Percentiles rank a stretch among this genome's conserved stretches.
Evolutionary conservation across 2,888 invertebrate species (phyloP).

Genomic region (Biston stratarius): DNA sequence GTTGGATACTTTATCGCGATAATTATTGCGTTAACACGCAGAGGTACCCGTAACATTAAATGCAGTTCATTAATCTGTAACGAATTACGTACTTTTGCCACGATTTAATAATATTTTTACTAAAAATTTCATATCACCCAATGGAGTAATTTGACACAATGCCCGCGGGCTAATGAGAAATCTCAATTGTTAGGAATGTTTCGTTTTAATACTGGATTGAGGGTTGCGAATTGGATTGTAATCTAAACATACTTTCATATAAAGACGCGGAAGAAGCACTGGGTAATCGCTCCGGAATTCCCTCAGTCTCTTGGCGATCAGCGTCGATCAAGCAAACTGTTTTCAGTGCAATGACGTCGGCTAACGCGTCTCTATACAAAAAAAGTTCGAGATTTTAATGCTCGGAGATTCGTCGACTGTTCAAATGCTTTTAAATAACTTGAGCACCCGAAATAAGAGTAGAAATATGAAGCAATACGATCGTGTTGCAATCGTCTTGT

Average conservation of each 20-base stretch:
- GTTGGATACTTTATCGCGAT: no score
- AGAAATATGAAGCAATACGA: conserved; percentile 39
- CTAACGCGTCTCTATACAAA: no score
- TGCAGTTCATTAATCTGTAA: conserved; percentile 63
- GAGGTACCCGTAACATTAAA: conserved; percentile 51
- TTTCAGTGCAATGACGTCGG: no score
- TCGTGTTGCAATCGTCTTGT: neutral
- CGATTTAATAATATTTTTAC: conserved; percentile 72
- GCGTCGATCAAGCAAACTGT: no score
- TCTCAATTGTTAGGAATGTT: conserved; percentile 82
- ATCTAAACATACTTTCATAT: neutral
- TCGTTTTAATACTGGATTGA: conserved; percentile 76
- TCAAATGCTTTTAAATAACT: conserved; percentile 42
- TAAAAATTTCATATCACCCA: conserved; percentile 76
- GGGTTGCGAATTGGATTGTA: conserved; percentile 14
- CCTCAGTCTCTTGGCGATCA: no score
- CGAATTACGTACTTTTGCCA: conserved; percentile 68
- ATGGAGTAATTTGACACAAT: conserved; percentile 70
- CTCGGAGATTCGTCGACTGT: conserved; percentile 46
- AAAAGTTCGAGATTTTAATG: conserved; percentile 19
- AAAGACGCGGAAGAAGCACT: no score
- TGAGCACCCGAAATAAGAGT: conserved; percentile 45
- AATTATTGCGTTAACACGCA: no score
- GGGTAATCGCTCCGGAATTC: no score
- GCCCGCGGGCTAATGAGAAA: conserved; percentile 59